These are phyloP conservation scores for Tadarida brasiliensis DNA, from an alignment of 2,797 vertebrate genomes.

Conservation along the genomic window DNA sequence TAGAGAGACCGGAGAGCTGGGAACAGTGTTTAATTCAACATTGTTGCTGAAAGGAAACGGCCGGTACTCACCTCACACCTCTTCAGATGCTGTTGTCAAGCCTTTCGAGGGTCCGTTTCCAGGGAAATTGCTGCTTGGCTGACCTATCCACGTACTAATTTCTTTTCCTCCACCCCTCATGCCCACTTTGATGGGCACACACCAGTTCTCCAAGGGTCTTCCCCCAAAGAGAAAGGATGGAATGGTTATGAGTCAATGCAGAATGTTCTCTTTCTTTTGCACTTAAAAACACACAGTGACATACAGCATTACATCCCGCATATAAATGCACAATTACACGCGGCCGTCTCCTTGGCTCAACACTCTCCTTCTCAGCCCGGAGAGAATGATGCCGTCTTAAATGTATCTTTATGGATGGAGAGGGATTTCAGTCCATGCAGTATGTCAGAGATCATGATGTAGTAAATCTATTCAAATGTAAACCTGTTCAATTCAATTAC, in stretches of 20 bases:
- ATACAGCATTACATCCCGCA: conserved; percentile 40
- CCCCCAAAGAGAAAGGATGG: background rate
- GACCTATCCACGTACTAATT: conserved; percentile 59
- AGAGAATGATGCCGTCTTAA: conserved; percentile 77
- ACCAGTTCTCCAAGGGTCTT: background rate
- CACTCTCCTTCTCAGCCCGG: conserved; percentile 47
- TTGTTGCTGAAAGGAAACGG: background rate
- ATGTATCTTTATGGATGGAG: conserved; percentile 84
- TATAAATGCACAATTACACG: conserved; percentile 72
- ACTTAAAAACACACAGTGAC: conserved; percentile 63
- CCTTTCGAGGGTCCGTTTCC: conserved; percentile 58
- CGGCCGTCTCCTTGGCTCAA: conserved; percentile 51
- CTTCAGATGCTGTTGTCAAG: conserved; percentile 48
- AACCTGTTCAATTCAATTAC: conserved; percentile 93
- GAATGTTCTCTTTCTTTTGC: conserved; percentile 46
- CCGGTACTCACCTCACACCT: conserved; percentile 60
- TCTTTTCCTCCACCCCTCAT: conserved; percentile 62
- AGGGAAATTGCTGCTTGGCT: conserved; percentile 50
- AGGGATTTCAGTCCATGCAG: conserved; percentile 85
- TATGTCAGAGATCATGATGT: conserved; percentile 87
- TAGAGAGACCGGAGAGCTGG: background rate
- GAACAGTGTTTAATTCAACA: conserved; percentile 66
- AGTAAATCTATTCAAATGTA: conserved; percentile 92
- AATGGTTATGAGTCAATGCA: background rate
- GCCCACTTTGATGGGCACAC: conserved; percentile 10